Evolutionary conservation across 2,797 vertebrate species (phyloP).

Genomic region (Aselliscus stoliczkanus): DNA sequence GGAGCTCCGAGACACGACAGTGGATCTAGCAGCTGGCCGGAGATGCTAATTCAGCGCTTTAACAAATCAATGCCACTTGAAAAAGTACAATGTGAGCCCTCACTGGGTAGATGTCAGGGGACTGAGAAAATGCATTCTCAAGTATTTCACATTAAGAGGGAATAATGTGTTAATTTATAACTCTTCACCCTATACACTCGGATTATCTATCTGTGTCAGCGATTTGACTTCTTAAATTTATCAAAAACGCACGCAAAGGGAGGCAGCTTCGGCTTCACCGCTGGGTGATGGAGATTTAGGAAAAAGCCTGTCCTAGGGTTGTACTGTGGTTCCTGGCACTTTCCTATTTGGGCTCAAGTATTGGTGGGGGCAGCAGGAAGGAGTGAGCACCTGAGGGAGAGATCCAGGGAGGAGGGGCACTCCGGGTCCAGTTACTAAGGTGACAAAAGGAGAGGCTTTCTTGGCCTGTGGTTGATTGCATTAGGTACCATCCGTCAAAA

Average conservation of each 20-base stretch:
- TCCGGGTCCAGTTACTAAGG: conserved; percentile 66
- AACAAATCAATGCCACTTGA: conserved; percentile 99
- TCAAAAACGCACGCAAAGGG: conserved; percentile 88
- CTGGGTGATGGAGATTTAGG: conserved; percentile 73
- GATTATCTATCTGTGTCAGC: conserved; percentile 98
- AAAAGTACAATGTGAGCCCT: conserved; percentile 94
- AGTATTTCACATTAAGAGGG: conserved; percentile 94
- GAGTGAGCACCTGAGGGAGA: background rate
- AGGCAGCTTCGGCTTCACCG: conserved; percentile 78
- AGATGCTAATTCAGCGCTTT: conserved; percentile 99
- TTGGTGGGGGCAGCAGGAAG: background rate
- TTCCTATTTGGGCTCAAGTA: conserved; percentile 7
- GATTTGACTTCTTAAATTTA: conserved; percentile 92
- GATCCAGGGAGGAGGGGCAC: conserved; percentile 49
- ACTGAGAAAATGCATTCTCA: conserved; percentile 89
- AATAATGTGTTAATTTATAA: conserved; percentile 99
- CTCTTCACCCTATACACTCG: conserved; percentile 91
- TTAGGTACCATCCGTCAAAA: conserved; percentile 91
- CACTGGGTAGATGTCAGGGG: conserved; percentile 92
- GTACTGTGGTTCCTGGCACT: background rate
- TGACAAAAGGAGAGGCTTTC: conserved; percentile 71
- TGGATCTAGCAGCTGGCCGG: conserved; percentile 90
- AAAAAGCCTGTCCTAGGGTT: conserved; percentile 66
- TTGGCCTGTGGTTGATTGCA: conserved; percentile 83
- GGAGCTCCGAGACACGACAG: conserved; percentile 82